These are phyloP conservation scores for Lasioglossum lativentre DNA, from an alignment of 2,888 invertebrate genomes.

Conservation along the genomic window DNA sequence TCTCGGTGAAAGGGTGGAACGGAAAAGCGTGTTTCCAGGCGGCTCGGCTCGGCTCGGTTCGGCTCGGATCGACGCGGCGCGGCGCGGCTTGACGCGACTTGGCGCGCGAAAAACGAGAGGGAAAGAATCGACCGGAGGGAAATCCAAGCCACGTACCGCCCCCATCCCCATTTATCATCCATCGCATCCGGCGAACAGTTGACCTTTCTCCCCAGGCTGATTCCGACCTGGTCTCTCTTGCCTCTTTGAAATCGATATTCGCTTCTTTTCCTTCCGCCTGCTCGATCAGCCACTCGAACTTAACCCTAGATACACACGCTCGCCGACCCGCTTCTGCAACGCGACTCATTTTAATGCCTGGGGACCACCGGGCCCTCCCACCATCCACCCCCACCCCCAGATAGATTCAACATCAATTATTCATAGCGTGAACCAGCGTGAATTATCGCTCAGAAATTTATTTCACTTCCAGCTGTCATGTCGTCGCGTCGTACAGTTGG, in stretches of 20 bases:
- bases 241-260: slow-evolving; percentile 57
- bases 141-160: slow-evolving; percentile 35
- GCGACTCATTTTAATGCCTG: neutral
- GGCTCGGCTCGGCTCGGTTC: neutral
- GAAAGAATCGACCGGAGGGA: slow-evolving; percentile 26
- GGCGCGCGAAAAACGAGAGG: slow-evolving; percentile 9
- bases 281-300: slow-evolving; percentile 38
- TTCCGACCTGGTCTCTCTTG: slow-evolving; percentile 23
- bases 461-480: neutral
- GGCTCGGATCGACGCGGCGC: too few relatives aligned
- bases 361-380: neutral
- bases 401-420: neutral
- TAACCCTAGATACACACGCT: slow-evolving; percentile 1
- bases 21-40: slow-evolving; percentile 6
- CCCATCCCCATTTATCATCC: slow-evolving; percentile 51
- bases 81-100: neutral
- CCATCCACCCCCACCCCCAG: neutral
- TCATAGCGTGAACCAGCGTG: neutral
- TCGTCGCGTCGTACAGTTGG: too few relatives aligned
- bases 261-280: slow-evolving; percentile 57
- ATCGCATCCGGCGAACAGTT: slow-evolving; percentile 53
- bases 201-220: slow-evolving; percentile 49
- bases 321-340: neutral
- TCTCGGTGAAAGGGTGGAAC: neutral
- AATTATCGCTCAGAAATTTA: neutral